Conservation (phyloP, 2,797 vertebrate genomes). For the Sebastes ruberrimus region DNA sequence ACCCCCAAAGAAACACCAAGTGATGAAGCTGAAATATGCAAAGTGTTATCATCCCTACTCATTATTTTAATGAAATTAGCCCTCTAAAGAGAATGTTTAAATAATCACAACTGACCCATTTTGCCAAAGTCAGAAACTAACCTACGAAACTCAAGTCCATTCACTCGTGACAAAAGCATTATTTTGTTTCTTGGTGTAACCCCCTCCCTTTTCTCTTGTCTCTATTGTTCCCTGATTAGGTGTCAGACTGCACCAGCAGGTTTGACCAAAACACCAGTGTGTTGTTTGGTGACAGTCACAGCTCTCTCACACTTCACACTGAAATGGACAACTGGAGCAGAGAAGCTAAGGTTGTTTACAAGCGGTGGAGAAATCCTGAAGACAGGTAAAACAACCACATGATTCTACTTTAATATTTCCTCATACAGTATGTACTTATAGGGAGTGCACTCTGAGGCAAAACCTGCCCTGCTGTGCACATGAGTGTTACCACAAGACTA, state of each 20-base stretch:
- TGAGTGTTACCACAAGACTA: background rate
- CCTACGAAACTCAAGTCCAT: background rate
- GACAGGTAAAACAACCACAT: constrained; percentile 46
- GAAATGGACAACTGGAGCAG: constrained; percentile 56
- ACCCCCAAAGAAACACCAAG: background rate
- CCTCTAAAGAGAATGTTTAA: background rate
- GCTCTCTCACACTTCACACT: background rate
- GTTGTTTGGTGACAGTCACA: too few relatives aligned
- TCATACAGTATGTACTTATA: background rate
- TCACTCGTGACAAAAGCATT: background rate
- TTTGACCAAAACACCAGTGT: constrained; percentile 6
- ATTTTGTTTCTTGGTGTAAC: background rate
- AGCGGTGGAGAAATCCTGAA: constrained; percentile 57
- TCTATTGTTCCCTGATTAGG: constrained; percentile 20
- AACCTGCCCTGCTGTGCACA: background rate
- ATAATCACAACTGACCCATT: background rate
- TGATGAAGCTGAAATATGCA: background rate
- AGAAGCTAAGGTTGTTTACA: constrained; percentile 42
- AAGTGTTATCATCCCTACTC: background rate
- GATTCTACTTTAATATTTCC: background rate
- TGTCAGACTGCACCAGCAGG: constrained; percentile 23
- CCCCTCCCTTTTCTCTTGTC: constrained; percentile 6
- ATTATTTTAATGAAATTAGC: background rate
- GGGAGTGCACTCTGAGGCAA: too few relatives aligned
- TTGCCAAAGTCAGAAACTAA: too few relatives aligned